Evolutionary conservation across 2,113 vertebrate genomes (phyloP).

Genomic region (Rhineura floridana): DNA sequence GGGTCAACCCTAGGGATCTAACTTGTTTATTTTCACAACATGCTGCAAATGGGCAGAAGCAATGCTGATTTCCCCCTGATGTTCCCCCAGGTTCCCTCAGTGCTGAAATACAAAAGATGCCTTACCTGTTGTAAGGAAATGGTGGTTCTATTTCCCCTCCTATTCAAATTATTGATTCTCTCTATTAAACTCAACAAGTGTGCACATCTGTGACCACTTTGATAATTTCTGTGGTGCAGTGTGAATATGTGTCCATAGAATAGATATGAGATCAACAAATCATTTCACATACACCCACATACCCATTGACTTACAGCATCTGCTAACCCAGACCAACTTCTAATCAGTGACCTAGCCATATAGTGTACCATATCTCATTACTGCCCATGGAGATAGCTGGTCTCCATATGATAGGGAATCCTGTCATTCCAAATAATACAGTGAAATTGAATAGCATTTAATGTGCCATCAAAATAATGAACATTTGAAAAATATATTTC

Average conservation of each 20-base stretch:
- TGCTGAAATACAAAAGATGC: slow-evolving; percentile 22
- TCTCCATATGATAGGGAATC: slow-evolving; percentile 56
- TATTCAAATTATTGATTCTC: slow-evolving; percentile 15
- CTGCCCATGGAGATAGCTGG: slow-evolving; percentile 57
- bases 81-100: slow-evolving; percentile 46
- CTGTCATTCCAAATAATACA: slow-evolving; percentile 47
- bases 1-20: slow-evolving; percentile 66
- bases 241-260: not conserved
- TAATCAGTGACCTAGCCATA: slow-evolving; percentile 58
- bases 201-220: slow-evolving; percentile 18
- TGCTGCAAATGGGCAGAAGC: slow-evolving; percentile 58
- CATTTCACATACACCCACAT: slow-evolving; percentile 60
- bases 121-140: slow-evolving; percentile 12
- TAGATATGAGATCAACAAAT: slow-evolving; percentile 13
- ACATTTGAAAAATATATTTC: slow-evolving; percentile 41
- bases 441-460: slow-evolving; percentile 29
- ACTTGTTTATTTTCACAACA: slow-evolving; percentile 71
- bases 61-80: slow-evolving; percentile 48
- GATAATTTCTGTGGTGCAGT: slow-evolving; percentile 8
- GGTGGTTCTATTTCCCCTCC: not conserved
- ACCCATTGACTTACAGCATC: slow-evolving; percentile 68
- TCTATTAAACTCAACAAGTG: slow-evolving; percentile 24
- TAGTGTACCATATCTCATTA: slow-evolving; percentile 65
- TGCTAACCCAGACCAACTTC: slow-evolving; percentile 68
- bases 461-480: slow-evolving; percentile 30